phyloP scores from a whole-genome alignment of 2,888 invertebrate genomes.

The Holacanthella duospinosa region DNA sequence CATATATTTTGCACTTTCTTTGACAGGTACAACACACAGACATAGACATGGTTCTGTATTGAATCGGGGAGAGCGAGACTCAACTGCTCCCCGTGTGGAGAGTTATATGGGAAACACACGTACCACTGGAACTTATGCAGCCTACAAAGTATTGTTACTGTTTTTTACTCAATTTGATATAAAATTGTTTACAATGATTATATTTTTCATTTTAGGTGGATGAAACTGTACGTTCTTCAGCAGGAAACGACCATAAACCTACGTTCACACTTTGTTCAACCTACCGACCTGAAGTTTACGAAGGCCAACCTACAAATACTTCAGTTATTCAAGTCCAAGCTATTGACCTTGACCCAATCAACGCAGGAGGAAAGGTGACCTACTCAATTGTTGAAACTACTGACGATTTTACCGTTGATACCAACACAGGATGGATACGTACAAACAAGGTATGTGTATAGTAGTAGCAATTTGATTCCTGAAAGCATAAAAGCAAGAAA shows the following conservation, averaged over 20 bases:
- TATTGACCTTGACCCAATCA: constrained; percentile 59
- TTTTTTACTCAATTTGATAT: neutral
- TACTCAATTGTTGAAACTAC: constrained; percentile 72
- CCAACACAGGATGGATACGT: constrained; percentile 61
- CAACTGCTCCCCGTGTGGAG: neutral
- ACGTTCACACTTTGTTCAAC: constrained; percentile 70
- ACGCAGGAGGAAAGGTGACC: constrained; percentile 63
- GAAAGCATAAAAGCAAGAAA: no score
- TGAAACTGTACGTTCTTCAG: neutral
- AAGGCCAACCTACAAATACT: constrained; percentile 61
- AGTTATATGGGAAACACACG: neutral
- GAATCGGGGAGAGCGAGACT: neutral
- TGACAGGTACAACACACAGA: neutral
- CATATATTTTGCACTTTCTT: no score
- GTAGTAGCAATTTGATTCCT: neutral
- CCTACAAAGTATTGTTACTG: neutral
- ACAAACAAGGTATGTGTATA: constrained; percentile 53
- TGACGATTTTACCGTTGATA: constrained; percentile 60
- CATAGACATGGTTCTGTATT: neutral
- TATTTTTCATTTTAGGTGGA: neutral
- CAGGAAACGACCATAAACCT: constrained; percentile 56
- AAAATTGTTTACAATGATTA: neutral
- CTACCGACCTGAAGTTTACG: constrained; percentile 70
- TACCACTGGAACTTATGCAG: neutral
- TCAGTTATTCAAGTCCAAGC: constrained; percentile 67